phyloP scores from a whole-genome alignment of 2,888 invertebrate genomes.

The Tenthredo amoena region DNA sequence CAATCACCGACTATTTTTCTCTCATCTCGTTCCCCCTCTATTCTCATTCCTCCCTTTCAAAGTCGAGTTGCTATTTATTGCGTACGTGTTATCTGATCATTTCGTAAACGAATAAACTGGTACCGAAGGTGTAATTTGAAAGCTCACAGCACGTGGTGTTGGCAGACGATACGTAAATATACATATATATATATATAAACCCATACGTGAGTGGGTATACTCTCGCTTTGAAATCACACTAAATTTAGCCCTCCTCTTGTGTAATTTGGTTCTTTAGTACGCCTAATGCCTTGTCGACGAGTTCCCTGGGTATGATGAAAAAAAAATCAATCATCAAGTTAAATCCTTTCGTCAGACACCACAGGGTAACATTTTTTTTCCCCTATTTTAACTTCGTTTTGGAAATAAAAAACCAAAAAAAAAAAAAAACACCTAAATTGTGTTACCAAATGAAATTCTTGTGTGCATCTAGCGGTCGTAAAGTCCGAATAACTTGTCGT shows the following conservation, averaged over 20 bases:
- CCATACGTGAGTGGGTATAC: neutral
- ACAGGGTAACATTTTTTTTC: neutral
- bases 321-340: neutral
- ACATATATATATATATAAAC: neutral
- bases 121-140: conserved; percentile 46
- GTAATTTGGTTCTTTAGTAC: conserved; percentile 16
- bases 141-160: conserved; percentile 38
- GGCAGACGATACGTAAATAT: conserved; percentile 27
- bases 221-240: conserved; percentile 11
- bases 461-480: neutral
- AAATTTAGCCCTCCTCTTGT: conserved; percentile 23
- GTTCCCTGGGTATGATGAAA: neutral
- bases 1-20: conserved; percentile 1
- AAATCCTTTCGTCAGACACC: neutral
- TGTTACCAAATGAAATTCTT: neutral
- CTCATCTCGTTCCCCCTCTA: neutral
- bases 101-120: conserved; percentile 36
- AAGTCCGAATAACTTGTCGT: conserved; percentile 5
- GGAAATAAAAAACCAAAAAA: too few relatives aligned
- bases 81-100: conserved; percentile 42
- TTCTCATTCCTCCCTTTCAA: conserved; percentile 18
- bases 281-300: conserved; percentile 1
- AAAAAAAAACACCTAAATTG: neutral
- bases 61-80: conserved; percentile 30
- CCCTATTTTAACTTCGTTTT: neutral